Base-by-base conservation (phyloP, 2,113 vertebrate species). In the Propithecus coquereli region DNA sequence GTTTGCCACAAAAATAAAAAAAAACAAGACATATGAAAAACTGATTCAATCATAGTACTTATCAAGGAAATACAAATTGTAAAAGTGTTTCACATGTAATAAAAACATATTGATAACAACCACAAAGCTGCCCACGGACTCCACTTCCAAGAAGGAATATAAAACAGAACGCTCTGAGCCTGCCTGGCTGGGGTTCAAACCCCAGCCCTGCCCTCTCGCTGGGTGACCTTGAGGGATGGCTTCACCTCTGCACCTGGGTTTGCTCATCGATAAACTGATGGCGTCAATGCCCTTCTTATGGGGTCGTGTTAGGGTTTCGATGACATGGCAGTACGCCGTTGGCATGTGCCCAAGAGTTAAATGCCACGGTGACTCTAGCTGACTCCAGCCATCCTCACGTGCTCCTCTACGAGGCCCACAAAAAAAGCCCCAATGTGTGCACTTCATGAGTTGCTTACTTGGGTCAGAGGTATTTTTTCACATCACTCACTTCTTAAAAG, bases 51-150 rank as follows among this genome's bases (percentile, higher is more conserved):
- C 86, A 73, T 22, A 16, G 59, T 4, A 68, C 37, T 80, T 43
- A 54, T 65, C 50, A 82, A 85, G 57, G 71, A 71, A 77, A 82
- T 63, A n/a, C 59, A 92, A 82, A 92, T 61, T n/a, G 63, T 18
- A 30, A 34, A 27, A 52, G n/a, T 40, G n/a, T 79, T 74, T 65
- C 52, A 66, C 32, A 14, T 17, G 2, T 32, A 14, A 25, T 86
- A 65, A 94, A 92, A 82, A 63, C 30, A 63, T 68, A 50, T 2
- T 5, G 3, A 79, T 34, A 16, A n/a, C 32, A 47, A 47, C 59
- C 22, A 18, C 20, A 73, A 57, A n/a, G 66, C 52, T 45, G 43
- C 18, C 54, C 12, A 20, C 3, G 22, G 4, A 9, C 59, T 82
- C 52, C 43, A 66, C 12, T 63, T 73, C 54, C 81, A 80, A 61